Evolutionary conservation across 2,888 invertebrate species (phyloP).

Genomic region (Mesorhabditis belari): DNA sequence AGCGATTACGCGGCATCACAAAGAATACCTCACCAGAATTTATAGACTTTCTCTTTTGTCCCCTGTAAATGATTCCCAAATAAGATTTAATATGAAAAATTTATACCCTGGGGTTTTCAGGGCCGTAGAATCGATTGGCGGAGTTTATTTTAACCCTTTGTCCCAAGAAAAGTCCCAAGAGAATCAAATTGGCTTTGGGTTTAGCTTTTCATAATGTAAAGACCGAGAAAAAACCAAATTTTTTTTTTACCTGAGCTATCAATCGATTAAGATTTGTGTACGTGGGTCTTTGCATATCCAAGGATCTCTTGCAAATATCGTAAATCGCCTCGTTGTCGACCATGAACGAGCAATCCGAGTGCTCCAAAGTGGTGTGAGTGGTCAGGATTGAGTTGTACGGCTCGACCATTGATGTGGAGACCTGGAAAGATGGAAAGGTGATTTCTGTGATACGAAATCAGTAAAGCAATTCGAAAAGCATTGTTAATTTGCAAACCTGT

Average conservation of each 20-base stretch:
- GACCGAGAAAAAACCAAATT: background rate
- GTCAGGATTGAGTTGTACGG: conserved; percentile 91
- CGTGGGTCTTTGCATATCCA: conserved; percentile 65
- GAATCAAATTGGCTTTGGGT: too few relatives aligned
- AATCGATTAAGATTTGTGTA: conserved; percentile 85
- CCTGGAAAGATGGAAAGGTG: conserved; percentile 1
- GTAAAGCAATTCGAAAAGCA: background rate
- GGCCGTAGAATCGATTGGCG: too few relatives aligned
- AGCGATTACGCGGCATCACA: too few relatives aligned
- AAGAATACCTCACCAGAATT: too few relatives aligned
- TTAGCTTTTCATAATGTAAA: background rate
- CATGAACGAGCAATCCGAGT: conserved; percentile 91
- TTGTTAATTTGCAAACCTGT: too few relatives aligned
- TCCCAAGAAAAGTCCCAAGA: too few relatives aligned
- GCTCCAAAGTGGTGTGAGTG: conserved; percentile 84
- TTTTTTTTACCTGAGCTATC: conserved; percentile 74
- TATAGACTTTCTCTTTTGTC: too few relatives aligned
- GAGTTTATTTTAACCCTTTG: too few relatives aligned
- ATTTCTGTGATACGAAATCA: background rate
- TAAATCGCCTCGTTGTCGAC: conserved; percentile 67
- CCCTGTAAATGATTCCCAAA: too few relatives aligned
- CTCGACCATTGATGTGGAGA: conserved; percentile 76
- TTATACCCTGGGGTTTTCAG: too few relatives aligned
- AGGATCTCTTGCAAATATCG: conserved; percentile 79
- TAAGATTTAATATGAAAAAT: too few relatives aligned